Conservation (phyloP, 1,140 invertebrate species). For the Drosophila kurseongensis region DNA sequence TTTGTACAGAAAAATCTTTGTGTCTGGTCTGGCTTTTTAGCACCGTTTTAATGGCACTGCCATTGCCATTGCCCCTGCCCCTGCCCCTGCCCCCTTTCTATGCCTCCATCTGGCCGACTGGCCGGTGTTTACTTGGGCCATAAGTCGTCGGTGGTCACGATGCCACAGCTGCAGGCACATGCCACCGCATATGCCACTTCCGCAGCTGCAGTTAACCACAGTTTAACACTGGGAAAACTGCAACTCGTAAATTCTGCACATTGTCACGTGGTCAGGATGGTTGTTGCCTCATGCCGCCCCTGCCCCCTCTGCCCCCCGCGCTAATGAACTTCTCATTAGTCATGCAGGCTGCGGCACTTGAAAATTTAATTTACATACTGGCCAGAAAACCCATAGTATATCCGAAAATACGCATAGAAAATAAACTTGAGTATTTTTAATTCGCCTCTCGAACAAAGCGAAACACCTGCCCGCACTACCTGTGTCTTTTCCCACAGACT, state of each 20-base stretch:
- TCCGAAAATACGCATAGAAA: conserved; percentile 16
- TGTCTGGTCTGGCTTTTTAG: conserved; percentile 19
- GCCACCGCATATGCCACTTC: conserved; percentile 34
- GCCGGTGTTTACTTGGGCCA: conserved; percentile 54
- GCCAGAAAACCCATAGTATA: not conserved
- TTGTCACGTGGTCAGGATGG: conserved; percentile 49
- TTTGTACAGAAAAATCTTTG: conserved; percentile 55
- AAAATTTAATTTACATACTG: conserved; percentile 42
- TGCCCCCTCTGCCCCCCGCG: not conserved
- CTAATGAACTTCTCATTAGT: conserved; percentile 77
- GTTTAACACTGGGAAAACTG: conserved; percentile 16
- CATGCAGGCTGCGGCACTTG: conserved; percentile 49
- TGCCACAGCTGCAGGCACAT: conserved; percentile 14
- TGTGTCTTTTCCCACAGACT: not conserved
- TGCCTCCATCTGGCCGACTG: conserved; percentile 38
- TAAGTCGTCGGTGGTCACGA: conserved; percentile 38
- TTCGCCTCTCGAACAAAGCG: conserved; percentile 27
- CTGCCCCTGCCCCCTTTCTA: not conserved
- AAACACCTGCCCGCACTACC: conserved; percentile 27
- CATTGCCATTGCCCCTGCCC: too few species aligned
- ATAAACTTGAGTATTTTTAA: conserved; percentile 45
- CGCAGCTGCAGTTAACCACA: conserved; percentile 31
- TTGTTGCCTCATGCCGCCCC: not conserved
- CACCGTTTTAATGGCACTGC: conserved; percentile 50
- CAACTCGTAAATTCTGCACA: conserved; percentile 53